These are phyloP conservation scores for Phyllotis vaccarum DNA, from an alignment of 2,797 vertebrate genomes.

Conservation along the genomic window DNA sequence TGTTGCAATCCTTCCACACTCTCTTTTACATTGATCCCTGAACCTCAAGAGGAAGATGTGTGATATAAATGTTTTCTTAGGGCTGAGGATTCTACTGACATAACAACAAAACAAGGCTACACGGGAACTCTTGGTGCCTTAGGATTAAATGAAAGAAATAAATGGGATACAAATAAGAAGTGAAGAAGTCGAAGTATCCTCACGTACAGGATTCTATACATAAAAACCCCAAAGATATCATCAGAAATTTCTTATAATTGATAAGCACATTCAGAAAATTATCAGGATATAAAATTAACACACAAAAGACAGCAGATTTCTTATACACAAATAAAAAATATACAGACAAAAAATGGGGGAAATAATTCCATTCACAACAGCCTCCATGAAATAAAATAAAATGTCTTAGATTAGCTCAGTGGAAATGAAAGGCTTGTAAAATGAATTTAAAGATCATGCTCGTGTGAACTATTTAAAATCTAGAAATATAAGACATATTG, in stretches of 20 bases:
- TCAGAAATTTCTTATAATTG: neutral
- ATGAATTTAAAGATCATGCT: neutral
- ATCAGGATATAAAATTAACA: neutral
- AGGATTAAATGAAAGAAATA: neutral
- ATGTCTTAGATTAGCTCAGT: neutral
- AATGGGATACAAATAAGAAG: neutral
- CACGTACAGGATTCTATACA: no score
- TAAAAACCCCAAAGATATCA: neutral
- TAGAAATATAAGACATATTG: neutral
- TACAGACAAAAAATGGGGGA: neutral
- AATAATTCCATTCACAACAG: neutral
- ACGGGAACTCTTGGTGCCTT: neutral
- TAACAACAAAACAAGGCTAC: neutral
- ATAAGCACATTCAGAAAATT: neutral
- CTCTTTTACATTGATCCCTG: neutral
- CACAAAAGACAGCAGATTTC: neutral
- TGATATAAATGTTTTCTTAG: neutral
- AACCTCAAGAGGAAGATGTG: neutral
- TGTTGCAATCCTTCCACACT: neutral
- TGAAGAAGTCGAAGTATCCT: no score
- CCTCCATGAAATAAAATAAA: neutral
- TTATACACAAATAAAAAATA: neutral
- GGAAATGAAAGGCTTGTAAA: neutral
- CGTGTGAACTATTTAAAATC: neutral
- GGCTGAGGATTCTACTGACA: neutral